Evolutionary conservation across 2,113 vertebrate species (phyloP), one percentile per base, ranked within the genome.

Genomic region (Catharus bicknelli): DNA sequence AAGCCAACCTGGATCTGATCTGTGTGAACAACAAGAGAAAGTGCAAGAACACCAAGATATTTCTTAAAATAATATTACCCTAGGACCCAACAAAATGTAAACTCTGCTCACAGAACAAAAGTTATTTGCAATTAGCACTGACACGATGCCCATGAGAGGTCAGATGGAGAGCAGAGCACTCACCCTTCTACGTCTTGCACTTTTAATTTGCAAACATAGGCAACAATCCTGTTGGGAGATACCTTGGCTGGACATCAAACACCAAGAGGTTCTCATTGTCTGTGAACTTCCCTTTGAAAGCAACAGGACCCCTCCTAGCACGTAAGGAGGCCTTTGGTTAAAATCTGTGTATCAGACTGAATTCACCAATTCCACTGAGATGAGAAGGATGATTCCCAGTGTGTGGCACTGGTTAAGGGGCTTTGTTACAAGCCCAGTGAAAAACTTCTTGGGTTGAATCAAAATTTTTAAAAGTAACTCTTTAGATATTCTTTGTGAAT

Each of bases 11-110:
- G 83, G 66, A 86, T 90, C 70, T 84, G 74, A 93, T 86, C 87
- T 83, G 70, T 83, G 91, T 88, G 94, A 96, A 94, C 78, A 96
- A 93, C 78, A 79, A 67, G 84, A 92, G 85, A 95, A 94, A 95
- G 77, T 55, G 50, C 42, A 72, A 93, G 90, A 83, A 91, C 16
- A 40, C 11, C 1, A 62, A 92, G 94, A 86, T 84, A 90, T 84
- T 91, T 93, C 91, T 94, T 96, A 88, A 76, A 95, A 93, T 76
- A 95, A 96, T 85, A 94, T 93, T 94, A 59, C 66, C n/a, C 12
- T 54, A 81, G 73, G 77, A 88, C 72, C 36, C 57, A 95, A 77
- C 26, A 75, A 85, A 94, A 93, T 66, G 74, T 38, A 72, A 91
- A 73, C 34, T 34, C 45, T 72, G 75, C 68, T 74, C 29, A 1